Base-by-base conservation (phyloP, 2,888 invertebrate genomes). In the Cacoxenus indagator region DNA sequence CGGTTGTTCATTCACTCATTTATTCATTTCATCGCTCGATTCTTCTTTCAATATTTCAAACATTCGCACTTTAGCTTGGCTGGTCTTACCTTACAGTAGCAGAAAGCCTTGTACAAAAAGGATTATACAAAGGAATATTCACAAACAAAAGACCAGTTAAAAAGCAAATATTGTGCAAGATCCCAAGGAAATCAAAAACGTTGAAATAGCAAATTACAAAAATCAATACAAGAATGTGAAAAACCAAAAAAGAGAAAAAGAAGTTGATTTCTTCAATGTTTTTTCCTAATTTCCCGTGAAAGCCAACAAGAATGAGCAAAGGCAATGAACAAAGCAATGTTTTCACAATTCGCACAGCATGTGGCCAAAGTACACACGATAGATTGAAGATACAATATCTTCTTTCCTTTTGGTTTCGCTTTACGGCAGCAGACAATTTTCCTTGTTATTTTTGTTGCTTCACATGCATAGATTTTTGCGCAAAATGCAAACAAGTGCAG, bases 301-400 rank as follows among this genome's bases (percentile, higher is more conserved):
- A 48, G n/a, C 48, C 48, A 48, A n/a, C 19, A 17, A 37, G 48
- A 48, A 48, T 48, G 48, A 6, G 6, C 4, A 48, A 17, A 48
- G 17, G 6, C 11, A 48, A n/a, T 48, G 48, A 48, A 48, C 48
- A 48, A 48, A n/a, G 48, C n/a, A 48, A 48, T 48, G 48, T 48
- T 48, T 48, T 17, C 48, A 48, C 48, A 48, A 48, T 48, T 48
- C 17, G n/a, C 48, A 4, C 48, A 48, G 48, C 48, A 48, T 48
- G 48, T 48, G 48, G n/a, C 3, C 48, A 37, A 37, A 11, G 37
- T 37, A 11, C 9, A 11, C 14, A 37, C 37, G n/a, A n/a, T n/a
- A n/a, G n/a, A n/a, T n/a, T n/a, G n/a, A 37, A 37, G 37, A 37
- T 37, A 37, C 37, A 37, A 37, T 37, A 37, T 37, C 37, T 8